A percentile compares a stretch with the other conserved stretches of the same genome.
phyloP scores from a whole-genome alignment of 1,140 invertebrate species.

The Uloborus diversus region DNA sequence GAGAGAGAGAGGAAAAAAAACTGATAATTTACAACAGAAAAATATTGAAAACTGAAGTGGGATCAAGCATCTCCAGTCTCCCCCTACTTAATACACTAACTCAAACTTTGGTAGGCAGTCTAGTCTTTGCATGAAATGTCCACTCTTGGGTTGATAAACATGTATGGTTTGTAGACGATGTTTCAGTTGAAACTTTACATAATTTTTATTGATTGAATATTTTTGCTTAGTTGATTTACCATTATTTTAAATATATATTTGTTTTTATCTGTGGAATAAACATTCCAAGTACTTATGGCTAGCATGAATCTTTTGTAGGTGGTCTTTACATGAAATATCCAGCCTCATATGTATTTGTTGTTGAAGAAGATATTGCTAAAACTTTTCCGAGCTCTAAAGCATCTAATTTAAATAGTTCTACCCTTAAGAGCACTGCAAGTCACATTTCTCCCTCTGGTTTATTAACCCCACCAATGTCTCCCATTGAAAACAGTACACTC shows the following conservation, averaged over 20 bases:
- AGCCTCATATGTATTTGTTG: constrained; percentile 89
- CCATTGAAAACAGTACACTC: constrained; percentile 1
- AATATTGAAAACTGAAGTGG: no score
- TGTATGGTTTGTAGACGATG: no score
- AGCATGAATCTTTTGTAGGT: constrained; percentile 65
- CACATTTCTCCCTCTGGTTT: not conserved
- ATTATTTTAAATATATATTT: not conserved
- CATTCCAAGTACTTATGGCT: not conserved
- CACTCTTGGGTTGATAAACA: no score
- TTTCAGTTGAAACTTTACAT: no score
- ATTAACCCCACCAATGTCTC: constrained; percentile 46
- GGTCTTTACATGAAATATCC: constrained; percentile 94
- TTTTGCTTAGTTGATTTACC: not conserved
- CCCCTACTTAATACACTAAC: no score
- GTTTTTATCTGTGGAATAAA: not conserved
- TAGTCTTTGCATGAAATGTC: no score
- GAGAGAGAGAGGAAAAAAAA: no score
- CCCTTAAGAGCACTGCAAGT: not conserved
- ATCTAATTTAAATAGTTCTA: not conserved
- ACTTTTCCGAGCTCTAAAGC: not conserved
- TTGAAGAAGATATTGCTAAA: constrained; percentile 77
- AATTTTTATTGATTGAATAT: not conserved
- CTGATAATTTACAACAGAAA: no score
- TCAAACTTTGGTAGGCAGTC: no score
- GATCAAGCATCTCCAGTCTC: no score